These are phyloP conservation scores for Brevipalpus yothersi DNA, from an alignment of 1,140 invertebrate species.

Conservation along the genomic window DNA sequence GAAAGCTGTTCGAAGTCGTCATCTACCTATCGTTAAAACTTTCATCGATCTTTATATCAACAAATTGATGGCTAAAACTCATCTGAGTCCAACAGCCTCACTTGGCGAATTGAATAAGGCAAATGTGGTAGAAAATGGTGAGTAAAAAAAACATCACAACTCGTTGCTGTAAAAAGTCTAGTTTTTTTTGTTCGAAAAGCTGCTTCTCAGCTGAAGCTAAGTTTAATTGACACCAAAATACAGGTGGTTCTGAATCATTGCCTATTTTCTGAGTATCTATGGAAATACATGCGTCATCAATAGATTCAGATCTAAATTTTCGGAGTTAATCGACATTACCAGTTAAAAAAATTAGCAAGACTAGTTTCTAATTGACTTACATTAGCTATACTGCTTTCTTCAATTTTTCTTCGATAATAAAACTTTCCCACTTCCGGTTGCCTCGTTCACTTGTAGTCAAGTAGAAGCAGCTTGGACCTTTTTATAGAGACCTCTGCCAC, in stretches of 20 bases:
- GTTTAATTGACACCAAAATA: constrained; percentile 4
- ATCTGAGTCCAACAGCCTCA: no score
- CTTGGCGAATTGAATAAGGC: constrained; percentile 52
- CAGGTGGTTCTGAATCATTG: neutral
- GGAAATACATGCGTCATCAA: neutral
- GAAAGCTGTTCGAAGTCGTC: constrained; percentile 64
- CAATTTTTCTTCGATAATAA: no score
- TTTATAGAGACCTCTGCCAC: no score
- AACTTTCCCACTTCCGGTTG: no score
- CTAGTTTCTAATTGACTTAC: no score
- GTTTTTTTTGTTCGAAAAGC: neutral
- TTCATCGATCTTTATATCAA: constrained; percentile 35
- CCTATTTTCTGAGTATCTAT: neutral
- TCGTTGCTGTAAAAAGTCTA: neutral
- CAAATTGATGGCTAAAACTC: no score
- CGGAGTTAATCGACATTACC: neutral
- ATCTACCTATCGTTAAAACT: constrained; percentile 71
- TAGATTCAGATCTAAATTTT: neutral
- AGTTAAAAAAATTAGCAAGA: no score
- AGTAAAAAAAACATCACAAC: neutral
- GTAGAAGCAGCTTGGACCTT: no score
- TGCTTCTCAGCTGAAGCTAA: neutral
- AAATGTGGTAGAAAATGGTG: constrained; percentile 64
- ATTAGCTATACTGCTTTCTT: no score
- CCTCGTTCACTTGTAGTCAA: no score